Evolutionary conservation across 2,113 vertebrate genomes (phyloP).

Genomic region (Dolichallabes microphthalmus): DNA sequence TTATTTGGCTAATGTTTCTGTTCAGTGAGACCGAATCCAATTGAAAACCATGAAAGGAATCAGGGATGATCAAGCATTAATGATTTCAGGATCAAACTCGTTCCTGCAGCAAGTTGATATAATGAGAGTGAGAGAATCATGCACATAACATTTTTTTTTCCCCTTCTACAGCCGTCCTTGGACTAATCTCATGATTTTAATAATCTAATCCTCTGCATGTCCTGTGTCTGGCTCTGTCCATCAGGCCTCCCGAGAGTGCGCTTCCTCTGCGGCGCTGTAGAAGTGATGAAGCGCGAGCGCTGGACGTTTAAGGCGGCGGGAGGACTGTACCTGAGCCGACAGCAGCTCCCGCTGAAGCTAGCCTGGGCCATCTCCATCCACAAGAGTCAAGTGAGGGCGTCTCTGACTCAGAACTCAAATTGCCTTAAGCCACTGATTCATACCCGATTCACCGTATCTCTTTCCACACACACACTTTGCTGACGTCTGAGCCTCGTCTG

Average conservation of each 20-base stretch:
- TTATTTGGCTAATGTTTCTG: too few species aligned
- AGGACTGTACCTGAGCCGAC: slow-evolving; percentile 82
- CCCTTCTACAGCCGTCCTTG: not conserved
- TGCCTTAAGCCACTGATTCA: not conserved
- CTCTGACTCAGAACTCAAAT: not conserved
- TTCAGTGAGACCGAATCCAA: too few species aligned
- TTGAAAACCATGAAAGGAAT: too few species aligned
- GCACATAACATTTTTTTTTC: not conserved
- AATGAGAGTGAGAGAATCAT: not conserved
- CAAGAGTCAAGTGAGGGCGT: slow-evolving; percentile 86
- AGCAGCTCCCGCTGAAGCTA: slow-evolving; percentile 90
- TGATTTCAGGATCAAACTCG: too few species aligned
- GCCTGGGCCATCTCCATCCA: slow-evolving; percentile 99
- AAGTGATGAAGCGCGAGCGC: slow-evolving; percentile 81
- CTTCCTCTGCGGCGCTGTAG: slow-evolving; percentile 85
- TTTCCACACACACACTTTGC: not conserved
- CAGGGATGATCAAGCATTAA: too few species aligned
- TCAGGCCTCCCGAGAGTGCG: slow-evolving; percentile 84
- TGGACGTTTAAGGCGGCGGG: slow-evolving; percentile 83
- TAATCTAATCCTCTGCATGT: not conserved
- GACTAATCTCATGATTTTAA: not conserved
- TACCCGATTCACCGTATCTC: not conserved
- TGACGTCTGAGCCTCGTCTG: not conserved
- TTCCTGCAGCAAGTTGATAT: too few species aligned
- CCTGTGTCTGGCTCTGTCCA: slow-evolving; percentile 23